phyloP scores from a whole-genome alignment of 2,797 vertebrate species.

The Cephalopachus bancanus region DNA sequence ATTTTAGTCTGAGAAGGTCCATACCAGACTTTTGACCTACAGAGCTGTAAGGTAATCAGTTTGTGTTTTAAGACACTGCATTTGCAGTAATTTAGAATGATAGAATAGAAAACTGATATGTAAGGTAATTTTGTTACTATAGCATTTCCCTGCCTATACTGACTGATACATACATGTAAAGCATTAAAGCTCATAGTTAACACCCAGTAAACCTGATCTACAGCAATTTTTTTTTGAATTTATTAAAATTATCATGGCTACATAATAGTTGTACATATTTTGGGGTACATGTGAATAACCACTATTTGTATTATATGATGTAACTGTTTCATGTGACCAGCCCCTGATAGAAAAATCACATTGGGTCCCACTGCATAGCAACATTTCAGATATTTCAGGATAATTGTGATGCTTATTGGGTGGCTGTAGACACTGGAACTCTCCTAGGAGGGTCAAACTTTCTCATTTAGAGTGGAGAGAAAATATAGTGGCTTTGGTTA shows the following conservation, averaged over 20 bases:
- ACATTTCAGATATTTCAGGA: not conserved
- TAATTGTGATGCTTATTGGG: not conserved
- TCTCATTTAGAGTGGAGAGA: not conserved
- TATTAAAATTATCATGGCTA: not conserved
- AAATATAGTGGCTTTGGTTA: not conserved
- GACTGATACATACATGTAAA: not conserved
- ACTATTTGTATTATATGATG: not conserved
- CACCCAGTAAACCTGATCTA: constrained; percentile 2
- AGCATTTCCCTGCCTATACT: not conserved
- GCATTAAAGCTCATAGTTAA: not conserved
- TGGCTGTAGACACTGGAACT: not conserved
- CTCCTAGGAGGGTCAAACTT: not conserved
- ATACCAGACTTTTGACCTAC: not conserved
- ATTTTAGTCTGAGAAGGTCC: not conserved
- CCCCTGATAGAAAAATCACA: not conserved
- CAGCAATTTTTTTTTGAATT: not conserved
- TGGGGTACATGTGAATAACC: not conserved
- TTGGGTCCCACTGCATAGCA: not conserved
- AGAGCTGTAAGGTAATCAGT: not conserved
- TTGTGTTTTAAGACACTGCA: not conserved
- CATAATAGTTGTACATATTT: not conserved
- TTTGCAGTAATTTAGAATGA: not conserved
- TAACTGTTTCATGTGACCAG: not conserved
- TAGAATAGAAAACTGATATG: not conserved
- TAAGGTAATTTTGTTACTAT: not conserved